Percentiles rank a stretch among this genome's conserved stretches.
These are phyloP conservation scores for Catharus ustulatus DNA, from an alignment of 2,797 vertebrate genomes.

Conservation along the genomic window DNA sequence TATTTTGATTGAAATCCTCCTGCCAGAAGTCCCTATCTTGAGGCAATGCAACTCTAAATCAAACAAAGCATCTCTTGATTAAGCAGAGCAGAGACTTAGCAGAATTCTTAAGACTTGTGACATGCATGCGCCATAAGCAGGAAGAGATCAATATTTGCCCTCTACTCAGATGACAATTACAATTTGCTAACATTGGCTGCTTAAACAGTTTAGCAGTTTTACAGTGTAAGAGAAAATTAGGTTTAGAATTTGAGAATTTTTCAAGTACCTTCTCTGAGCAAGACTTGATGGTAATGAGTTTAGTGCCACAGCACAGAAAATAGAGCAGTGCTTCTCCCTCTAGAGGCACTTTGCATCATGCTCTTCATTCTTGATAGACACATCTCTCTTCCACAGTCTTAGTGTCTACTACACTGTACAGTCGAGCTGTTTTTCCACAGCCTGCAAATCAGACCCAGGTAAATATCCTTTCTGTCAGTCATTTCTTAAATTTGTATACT, in stretches of 20 bases:
- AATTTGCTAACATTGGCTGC: not conserved
- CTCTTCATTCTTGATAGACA: not conserved
- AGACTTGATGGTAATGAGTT: not conserved
- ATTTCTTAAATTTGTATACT: not conserved
- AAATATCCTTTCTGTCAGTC: not conserved
- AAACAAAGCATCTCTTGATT: not conserved
- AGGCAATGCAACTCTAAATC: not conserved
- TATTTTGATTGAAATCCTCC: slow-evolving; percentile 40
- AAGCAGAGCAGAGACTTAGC: not conserved
- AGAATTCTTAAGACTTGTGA: not conserved
- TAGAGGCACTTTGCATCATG: not conserved
- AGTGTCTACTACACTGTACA: not conserved
- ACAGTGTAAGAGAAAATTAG: not conserved
- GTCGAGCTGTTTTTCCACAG: not conserved
- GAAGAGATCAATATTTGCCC: not conserved
- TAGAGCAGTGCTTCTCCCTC: not conserved
- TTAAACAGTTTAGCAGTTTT: not conserved
- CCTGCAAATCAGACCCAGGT: not conserved
- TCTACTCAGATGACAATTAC: fast-evolving
- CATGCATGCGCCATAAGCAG: not conserved
- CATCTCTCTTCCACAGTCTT: not conserved
- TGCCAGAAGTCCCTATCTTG: not conserved
- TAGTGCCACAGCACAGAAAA: not conserved
- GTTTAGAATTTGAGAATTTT: not conserved
- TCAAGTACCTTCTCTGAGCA: not conserved